These are phyloP conservation scores for Meiosimyza platycephala DNA, from an alignment of 2,888 invertebrate species.

Conservation along the genomic window DNA sequence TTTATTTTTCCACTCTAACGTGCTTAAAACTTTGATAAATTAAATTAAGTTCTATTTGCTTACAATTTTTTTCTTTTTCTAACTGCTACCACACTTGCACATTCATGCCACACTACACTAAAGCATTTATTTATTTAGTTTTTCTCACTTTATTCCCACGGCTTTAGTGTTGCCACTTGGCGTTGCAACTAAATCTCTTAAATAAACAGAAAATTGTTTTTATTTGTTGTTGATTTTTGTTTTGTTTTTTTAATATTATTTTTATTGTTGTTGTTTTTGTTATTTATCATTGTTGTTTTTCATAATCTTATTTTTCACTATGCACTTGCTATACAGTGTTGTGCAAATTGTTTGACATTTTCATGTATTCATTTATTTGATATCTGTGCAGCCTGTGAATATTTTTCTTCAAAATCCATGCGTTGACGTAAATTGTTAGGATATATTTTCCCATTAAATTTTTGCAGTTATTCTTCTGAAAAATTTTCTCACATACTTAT, in stretches of 20 bases:
- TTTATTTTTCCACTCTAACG: too few relatives aligned
- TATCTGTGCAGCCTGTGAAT: too few relatives aligned
- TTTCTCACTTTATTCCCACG: background rate
- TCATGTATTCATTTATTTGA: too few relatives aligned
- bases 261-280: background rate
- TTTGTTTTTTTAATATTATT: background rate
- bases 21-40: too few relatives aligned
- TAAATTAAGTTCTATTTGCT: background rate
- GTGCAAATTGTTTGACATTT: too few relatives aligned
- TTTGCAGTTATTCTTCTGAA: too few relatives aligned
- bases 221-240: background rate
- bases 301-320: conserved; percentile 14
- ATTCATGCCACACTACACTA: background rate
- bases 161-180: conserved; percentile 18
- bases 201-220: conserved; percentile 16
- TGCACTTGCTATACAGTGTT: background rate
- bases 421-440: too few relatives aligned
- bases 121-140: background rate
- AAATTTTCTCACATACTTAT: too few relatives aligned
- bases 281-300: conserved; percentile 1
- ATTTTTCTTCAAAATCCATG: too few relatives aligned
- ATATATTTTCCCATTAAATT: too few relatives aligned
- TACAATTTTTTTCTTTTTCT: background rate
- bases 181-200: conserved; percentile 17
- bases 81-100: background rate